Conservation (phyloP, 1,140 invertebrate species). For the Drosophila gunungcola region DNA sequence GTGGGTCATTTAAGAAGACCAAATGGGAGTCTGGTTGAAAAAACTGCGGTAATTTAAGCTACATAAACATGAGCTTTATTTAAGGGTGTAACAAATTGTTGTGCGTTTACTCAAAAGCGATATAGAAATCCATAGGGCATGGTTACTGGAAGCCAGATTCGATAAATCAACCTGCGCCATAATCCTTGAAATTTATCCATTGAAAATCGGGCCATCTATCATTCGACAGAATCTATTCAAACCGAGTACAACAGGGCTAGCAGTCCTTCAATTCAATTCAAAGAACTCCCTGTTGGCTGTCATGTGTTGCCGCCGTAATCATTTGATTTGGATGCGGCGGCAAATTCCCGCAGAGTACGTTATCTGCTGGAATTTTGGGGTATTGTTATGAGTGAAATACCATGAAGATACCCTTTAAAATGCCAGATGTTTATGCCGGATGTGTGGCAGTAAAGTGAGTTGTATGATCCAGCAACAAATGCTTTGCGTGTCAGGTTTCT, state of each 20-base stretch:
- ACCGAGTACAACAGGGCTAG: slow-evolving; percentile 17
- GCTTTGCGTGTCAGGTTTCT: slow-evolving; percentile 40
- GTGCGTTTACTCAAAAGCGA: too few relatives aligned
- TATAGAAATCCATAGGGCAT: slow-evolving; percentile 6
- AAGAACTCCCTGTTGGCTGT: slow-evolving; percentile 35
- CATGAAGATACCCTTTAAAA: slow-evolving; percentile 48
- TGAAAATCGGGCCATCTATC: slow-evolving; percentile 47
- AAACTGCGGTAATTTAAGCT: neutral
- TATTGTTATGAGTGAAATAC: slow-evolving; percentile 66
- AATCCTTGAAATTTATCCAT: slow-evolving; percentile 23
- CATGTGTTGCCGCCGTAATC: slow-evolving; percentile 72
- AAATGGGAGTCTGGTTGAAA: neutral
- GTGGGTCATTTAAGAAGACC: neutral
- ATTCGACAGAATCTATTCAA: slow-evolving; percentile 30
- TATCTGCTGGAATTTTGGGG: slow-evolving; percentile 17
- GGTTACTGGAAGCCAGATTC: neutral
- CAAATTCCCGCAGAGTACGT: slow-evolving; percentile 37
- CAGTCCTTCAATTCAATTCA: neutral
- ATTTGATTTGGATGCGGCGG: slow-evolving; percentile 65
- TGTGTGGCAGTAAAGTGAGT: slow-evolving; percentile 24
- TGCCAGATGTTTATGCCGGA: slow-evolving; percentile 32
- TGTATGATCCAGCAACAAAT: slow-evolving; percentile 48
- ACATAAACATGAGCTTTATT: slow-evolving; percentile 3
- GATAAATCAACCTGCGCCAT: slow-evolving; percentile 37
- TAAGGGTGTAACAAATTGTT: slow-evolving; percentile 12